Conservation (phyloP, 2,797 vertebrate species). For the Sciurus carolinensis region DNA sequence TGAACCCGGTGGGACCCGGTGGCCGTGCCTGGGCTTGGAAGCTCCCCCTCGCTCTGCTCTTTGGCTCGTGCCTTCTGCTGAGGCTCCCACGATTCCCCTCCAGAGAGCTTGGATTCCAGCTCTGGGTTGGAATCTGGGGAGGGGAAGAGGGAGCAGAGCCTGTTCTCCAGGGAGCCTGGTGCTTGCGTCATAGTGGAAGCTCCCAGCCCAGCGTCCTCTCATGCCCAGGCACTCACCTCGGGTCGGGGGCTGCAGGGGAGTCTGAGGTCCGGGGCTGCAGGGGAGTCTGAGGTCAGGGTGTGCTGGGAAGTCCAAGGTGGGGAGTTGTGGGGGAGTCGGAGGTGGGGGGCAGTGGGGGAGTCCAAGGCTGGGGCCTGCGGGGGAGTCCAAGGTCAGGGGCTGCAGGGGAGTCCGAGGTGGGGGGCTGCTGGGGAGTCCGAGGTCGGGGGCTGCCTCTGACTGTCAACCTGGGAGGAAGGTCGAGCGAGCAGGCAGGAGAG, state of each 20-base stretch:
- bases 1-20: not conserved
- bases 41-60: not conserved
- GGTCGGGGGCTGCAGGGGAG: not conserved
- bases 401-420: no score
- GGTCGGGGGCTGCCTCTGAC: not conserved
- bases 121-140: not conserved
- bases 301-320: no score
- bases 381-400: no score
- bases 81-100: not conserved
- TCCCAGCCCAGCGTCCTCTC: not conserved
- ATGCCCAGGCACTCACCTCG: not conserved
- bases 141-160: not conserved
- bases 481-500: not conserved
- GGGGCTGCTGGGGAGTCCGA: not conserved
- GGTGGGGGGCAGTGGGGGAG: no score
- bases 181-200: not conserved
- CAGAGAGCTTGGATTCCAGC: not conserved
- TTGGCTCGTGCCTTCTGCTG: not conserved
- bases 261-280: no score
- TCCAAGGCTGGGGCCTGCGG: no score
- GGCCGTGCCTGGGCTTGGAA: not conserved
- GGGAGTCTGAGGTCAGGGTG: no score
- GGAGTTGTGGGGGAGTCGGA: no score
- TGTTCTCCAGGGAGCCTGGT: no score
- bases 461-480: not conserved